A percentile compares a stretch with the other conserved stretches of the same genome.
Conservation (phyloP, 2,113 vertebrate genomes). For the Elephas maximus region DNA sequence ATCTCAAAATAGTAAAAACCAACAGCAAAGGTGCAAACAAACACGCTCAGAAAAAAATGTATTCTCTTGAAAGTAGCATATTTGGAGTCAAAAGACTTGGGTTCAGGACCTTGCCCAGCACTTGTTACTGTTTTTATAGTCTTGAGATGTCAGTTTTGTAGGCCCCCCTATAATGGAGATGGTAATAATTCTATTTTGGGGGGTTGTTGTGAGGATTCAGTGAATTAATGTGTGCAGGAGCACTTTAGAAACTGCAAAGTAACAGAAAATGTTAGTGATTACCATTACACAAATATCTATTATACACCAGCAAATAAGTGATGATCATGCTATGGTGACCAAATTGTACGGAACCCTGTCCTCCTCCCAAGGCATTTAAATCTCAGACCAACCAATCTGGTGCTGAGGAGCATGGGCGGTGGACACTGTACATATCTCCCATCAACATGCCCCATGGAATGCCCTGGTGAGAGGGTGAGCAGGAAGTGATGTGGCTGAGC, state of each 20-base stretch:
- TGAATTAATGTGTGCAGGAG: background rate
- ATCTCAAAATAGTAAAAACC: background rate
- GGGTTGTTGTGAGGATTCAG: background rate
- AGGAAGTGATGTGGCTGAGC: background rate
- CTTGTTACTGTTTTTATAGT: background rate
- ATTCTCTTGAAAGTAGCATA: background rate
- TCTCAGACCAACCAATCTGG: background rate
- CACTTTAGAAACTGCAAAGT: background rate
- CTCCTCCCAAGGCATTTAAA: background rate
- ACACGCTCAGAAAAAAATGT: background rate
- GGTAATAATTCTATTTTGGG: background rate
- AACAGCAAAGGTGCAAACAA: background rate
- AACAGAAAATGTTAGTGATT: background rate
- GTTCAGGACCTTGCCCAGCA: background rate
- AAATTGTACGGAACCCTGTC: background rate
- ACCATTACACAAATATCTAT: background rate
- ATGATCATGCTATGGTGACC: background rate
- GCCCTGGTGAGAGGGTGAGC: background rate
- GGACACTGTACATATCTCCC: background rate
- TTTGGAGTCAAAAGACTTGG: background rate
- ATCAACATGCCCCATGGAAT: rapidly evolving
- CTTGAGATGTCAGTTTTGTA: conserved; percentile 33
- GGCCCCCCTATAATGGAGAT: background rate
- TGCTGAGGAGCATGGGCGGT: background rate
- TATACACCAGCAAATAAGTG: background rate